Evolutionary conservation across 1,140 invertebrate species (phyloP).

Genomic region (Cotesia typhae): DNA sequence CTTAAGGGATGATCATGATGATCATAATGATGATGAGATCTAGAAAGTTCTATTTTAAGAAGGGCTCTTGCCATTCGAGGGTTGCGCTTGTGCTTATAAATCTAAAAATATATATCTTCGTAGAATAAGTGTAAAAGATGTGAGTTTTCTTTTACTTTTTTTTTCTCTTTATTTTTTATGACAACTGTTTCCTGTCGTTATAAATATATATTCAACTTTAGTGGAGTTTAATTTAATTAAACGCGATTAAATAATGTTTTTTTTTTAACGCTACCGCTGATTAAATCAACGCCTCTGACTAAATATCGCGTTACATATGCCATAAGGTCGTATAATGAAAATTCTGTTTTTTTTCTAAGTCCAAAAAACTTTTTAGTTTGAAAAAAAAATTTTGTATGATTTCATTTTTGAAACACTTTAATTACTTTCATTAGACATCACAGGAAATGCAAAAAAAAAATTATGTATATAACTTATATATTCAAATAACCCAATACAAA

Average conservation of each 20-base stretch:
- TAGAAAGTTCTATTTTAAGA: conserved; percentile 16
- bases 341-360: no score
- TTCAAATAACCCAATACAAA: no score
- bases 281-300: no score
- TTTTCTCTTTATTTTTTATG: neutral
- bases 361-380: no score
- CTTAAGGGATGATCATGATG: neutral
- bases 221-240: neutral
- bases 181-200: conserved; percentile 10
- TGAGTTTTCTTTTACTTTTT: conserved; percentile 10
- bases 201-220: conserved; percentile 2
- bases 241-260: neutral
- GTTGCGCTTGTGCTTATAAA: conserved; percentile 5
- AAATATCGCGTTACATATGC: neutral
- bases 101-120: conserved; percentile 17
- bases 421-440: no score
- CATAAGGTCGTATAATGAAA: no score
- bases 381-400: no score
- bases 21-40: neutral
- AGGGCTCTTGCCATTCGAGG: neutral
- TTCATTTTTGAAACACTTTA: no score
- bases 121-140: conserved; percentile 4
- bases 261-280: no score
- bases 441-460: no score
- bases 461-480: no score